Evolutionary conservation across 2,797 vertebrate species (phyloP).

Genomic region (Muscicapa striata): DNA sequence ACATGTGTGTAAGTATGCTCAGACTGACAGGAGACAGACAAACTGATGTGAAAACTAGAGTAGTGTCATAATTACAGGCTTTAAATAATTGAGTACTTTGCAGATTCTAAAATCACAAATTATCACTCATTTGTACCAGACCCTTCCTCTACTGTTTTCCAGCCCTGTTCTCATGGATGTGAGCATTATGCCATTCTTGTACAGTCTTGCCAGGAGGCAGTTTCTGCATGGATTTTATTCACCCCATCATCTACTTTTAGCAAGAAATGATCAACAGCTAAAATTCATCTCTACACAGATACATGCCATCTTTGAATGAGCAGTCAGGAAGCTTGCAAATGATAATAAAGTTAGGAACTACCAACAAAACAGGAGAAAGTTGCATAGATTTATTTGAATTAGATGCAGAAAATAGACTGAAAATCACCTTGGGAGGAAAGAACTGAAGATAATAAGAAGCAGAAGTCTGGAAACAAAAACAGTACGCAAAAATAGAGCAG

Average conservation of each 20-base stretch:
- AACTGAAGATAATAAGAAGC: not conserved
- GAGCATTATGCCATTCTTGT: not conserved
- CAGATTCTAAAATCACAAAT: not conserved
- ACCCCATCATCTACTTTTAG: not conserved
- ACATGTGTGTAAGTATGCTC: not conserved
- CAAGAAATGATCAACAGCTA: not conserved
- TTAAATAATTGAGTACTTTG: not conserved
- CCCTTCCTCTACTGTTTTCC: not conserved
- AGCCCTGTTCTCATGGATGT: not conserved
- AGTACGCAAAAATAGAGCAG: not conserved
- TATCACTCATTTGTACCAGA: not conserved
- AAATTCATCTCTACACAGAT: not conserved
- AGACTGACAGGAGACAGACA: not conserved
- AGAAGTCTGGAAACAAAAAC: not conserved
- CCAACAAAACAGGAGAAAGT: not conserved
- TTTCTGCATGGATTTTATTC: conserved; percentile 3
- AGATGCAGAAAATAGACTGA: not conserved
- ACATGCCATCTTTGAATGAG: not conserved
- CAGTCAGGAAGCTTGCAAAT: not conserved
- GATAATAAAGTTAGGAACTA: not conserved
- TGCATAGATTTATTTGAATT: not conserved
- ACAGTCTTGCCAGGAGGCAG: not conserved
- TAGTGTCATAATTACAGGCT: not conserved
- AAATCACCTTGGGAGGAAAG: not conserved
- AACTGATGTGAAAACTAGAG: not conserved